These are phyloP conservation scores for Cecidostiba fungosa DNA, from an alignment of 2,888 invertebrate genomes.

Conservation along the genomic window DNA sequence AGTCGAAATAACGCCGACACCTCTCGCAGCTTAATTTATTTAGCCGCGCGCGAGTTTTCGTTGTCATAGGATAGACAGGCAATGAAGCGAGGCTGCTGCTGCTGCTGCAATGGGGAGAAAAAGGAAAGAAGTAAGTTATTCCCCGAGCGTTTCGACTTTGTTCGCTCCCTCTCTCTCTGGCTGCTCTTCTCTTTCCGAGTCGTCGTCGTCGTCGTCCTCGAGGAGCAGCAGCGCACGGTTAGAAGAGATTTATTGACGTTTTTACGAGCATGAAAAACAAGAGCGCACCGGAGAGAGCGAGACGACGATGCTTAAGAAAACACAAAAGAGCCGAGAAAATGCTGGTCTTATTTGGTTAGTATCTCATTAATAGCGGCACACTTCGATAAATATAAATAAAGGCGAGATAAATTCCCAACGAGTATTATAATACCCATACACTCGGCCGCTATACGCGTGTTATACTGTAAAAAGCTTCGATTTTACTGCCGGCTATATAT, in stretches of 20 bases:
- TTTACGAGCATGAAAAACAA: conserved; percentile 24
- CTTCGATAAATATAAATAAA: conserved; percentile 17
- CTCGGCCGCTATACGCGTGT: background rate
- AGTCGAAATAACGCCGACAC: conserved; percentile 15
- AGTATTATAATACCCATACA: background rate
- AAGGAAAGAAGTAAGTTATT: conserved; percentile 21
- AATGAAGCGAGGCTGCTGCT: conserved; percentile 7
- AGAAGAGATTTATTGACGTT: conserved; percentile 22
- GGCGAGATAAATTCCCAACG: background rate
- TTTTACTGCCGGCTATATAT: conserved; percentile 12
- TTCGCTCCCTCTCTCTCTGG: background rate
- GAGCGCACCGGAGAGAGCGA: background rate
- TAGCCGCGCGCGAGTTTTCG: conserved; percentile 13
- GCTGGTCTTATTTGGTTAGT: conserved; percentile 18
- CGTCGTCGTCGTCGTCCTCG: background rate
- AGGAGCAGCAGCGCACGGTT: conserved; percentile 3
- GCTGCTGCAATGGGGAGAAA: background rate
- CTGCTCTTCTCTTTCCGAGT: background rate
- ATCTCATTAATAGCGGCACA: conserved; percentile 4
- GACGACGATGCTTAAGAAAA: conserved; percentile 11
- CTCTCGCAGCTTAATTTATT: conserved; percentile 5
- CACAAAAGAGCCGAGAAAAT: background rate
- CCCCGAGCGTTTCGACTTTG: conserved; percentile 12
- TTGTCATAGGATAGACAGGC: conserved; percentile 18
- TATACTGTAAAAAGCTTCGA: background rate